Conservation (phyloP, 2,888 invertebrate species). For the Athrips mouffetella region DNA sequence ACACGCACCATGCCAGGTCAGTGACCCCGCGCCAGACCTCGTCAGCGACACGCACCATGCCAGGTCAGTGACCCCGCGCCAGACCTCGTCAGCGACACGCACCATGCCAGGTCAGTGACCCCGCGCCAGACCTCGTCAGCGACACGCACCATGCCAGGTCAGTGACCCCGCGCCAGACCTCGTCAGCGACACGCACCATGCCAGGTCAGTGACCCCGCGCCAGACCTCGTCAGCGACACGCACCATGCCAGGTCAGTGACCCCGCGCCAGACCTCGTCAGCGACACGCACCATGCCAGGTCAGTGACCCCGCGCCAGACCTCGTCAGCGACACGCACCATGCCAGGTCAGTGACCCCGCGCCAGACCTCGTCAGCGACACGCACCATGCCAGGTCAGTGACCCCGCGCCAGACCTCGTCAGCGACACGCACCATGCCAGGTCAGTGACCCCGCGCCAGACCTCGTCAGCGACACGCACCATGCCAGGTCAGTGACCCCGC, state of each 20-base stretch:
- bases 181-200: neutral
- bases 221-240: neutral
- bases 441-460: neutral
- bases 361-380: neutral
- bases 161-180: neutral
- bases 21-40: neutral
- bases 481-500: neutral
- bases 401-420: neutral
- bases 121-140: slow-evolving; percentile 32
- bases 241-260: neutral
- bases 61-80: neutral
- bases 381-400: neutral
- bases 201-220: neutral
- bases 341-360: neutral
- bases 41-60: neutral
- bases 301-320: neutral
- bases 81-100: too few species aligned
- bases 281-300: neutral
- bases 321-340: neutral
- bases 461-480: neutral
- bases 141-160: slow-evolving; percentile 36
- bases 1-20: neutral
- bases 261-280: neutral
- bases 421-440: neutral
- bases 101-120: neutral